These are phyloP conservation scores for Eutolmus rufibarbis DNA, from an alignment of 2,888 invertebrate species.

Conservation along the genomic window DNA sequence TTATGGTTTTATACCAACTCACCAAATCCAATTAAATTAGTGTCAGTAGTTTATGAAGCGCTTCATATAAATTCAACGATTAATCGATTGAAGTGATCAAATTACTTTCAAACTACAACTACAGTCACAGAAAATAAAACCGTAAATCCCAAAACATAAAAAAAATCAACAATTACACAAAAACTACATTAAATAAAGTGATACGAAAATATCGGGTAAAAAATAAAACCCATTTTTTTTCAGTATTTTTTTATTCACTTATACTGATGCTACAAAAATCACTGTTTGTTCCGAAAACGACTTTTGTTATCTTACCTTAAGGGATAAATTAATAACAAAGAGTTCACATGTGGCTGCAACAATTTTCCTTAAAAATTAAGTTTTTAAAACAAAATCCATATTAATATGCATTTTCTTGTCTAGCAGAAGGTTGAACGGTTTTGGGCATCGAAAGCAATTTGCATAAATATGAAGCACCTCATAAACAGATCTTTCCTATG, in stretches of 20 bases:
- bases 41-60: constrained; percentile 17
- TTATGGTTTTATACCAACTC: not conserved
- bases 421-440: not conserved
- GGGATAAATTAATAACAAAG: not conserved
- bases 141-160: not conserved
- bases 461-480: constrained; percentile 36
- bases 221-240: constrained; percentile 13
- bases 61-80: constrained; percentile 13
- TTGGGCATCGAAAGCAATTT: not conserved
- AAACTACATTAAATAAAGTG: not conserved
- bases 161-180: not conserved
- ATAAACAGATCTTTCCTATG: constrained; percentile 11
- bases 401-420: not conserved
- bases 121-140: not conserved
- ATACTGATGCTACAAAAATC: not conserved
- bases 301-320: not conserved
- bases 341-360: not conserved
- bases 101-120: not conserved
- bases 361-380: not conserved
- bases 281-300: not conserved
- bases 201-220: not conserved
- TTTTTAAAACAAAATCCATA: not conserved
- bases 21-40: not conserved
- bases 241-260: not conserved
- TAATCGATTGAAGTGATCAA: not conserved